These are phyloP conservation scores for Oxygymnocypris stewartii DNA, from an alignment of 2,113 vertebrate species.

Conservation along the genomic window DNA sequence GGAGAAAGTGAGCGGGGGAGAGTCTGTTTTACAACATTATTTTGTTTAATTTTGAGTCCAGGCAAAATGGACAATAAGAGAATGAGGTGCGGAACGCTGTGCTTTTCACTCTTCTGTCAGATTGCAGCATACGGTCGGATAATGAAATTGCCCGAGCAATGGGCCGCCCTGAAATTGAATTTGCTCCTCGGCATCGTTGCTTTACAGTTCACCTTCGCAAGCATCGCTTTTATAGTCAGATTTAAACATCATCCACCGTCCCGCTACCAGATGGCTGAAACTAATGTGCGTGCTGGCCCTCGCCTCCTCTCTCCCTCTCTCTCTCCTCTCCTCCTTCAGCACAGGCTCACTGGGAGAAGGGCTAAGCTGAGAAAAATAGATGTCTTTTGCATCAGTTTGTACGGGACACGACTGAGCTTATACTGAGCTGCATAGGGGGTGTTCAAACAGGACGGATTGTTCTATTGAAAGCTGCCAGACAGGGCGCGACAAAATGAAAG, in stretches of 20 bases:
- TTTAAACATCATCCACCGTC: constrained; percentile 55
- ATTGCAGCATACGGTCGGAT: constrained; percentile 49
- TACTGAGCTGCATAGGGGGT: neutral
- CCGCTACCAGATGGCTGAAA: constrained; percentile 56
- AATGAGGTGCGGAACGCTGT: constrained; percentile 37
- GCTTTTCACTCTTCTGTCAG: constrained; percentile 44
- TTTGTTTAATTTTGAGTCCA: constrained; percentile 43
- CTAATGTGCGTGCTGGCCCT: constrained; percentile 51
- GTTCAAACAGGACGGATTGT: neutral
- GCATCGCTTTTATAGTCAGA: constrained; percentile 55
- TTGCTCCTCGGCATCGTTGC: constrained; percentile 45
- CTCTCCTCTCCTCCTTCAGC: constrained; percentile 35
- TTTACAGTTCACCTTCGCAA: constrained; percentile 53
- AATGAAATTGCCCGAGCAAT: constrained; percentile 53
- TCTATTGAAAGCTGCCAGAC: neutral
- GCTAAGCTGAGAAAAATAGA: constrained; percentile 24
- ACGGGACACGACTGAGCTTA: neutral
- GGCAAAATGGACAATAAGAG: constrained; percentile 49
- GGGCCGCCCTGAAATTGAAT: constrained; percentile 50
- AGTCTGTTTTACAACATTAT: constrained; percentile 11
- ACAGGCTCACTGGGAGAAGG: constrained; percentile 17
- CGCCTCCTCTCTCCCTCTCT: constrained; percentile 19
- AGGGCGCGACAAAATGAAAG: neutral
- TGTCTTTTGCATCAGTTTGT: constrained; percentile 36
- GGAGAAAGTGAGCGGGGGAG: constrained; percentile 13